Evolutionary conservation across 2,888 invertebrate genomes (phyloP).

Genomic region (Drosophila neotestacea): DNA sequence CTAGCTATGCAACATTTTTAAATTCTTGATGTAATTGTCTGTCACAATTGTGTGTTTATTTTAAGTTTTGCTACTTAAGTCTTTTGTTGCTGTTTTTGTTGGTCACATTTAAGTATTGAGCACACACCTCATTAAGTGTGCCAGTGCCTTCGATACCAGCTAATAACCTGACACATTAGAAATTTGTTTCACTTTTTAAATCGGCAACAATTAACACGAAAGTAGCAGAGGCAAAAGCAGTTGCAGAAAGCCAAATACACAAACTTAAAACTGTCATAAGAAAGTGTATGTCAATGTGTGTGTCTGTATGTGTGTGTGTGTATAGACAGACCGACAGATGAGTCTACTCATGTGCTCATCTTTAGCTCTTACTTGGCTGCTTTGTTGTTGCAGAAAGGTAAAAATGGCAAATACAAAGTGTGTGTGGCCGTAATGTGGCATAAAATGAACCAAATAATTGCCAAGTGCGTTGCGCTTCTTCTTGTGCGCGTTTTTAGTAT

Average conservation of each 20-base stretch:
- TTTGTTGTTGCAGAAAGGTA: conserved; percentile 38
- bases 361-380: conserved; percentile 37
- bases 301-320: conserved; percentile 14
- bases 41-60: background rate
- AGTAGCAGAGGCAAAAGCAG: conserved; percentile 33
- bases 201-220: conserved; percentile 70
- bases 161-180: conserved; percentile 74
- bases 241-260: conserved; percentile 30
- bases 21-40: background rate
- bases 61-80: conserved; percentile 34
- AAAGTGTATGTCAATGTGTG: conserved; percentile 47
- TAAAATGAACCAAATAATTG: conserved; percentile 81
- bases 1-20: background rate
- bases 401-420: conserved; percentile 47
- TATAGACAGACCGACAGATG: conserved; percentile 30
- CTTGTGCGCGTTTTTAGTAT: background rate
- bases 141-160: conserved; percentile 62
- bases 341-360: conserved; percentile 56
- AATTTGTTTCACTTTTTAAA: conserved; percentile 80
- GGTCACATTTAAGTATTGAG: conserved; percentile 34
- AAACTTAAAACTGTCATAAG: conserved; percentile 71
- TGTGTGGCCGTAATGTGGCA: conserved; percentile 71
- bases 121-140: conserved; percentile 37
- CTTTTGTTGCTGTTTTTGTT: conserved; percentile 12
- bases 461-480: conserved; percentile 66